Conservation (phyloP, 1,140 invertebrate species). For the Rhopalosiphum maidis region DNA sequence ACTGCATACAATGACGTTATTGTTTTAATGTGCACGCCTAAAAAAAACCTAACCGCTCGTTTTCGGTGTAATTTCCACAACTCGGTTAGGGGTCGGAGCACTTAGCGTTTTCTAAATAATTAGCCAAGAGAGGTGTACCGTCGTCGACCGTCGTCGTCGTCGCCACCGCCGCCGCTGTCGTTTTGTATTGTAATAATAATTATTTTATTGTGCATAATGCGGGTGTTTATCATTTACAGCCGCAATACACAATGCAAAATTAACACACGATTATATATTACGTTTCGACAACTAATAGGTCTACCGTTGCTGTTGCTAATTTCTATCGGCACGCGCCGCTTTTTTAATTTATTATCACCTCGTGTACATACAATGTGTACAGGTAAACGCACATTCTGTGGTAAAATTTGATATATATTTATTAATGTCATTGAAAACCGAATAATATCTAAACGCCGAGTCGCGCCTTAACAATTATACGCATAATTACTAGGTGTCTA, state of each 20-base stretch:
- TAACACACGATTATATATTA: slow-evolving; percentile 19
- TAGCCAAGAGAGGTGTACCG: background rate
- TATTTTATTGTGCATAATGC: slow-evolving; percentile 25
- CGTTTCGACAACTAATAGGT: background rate
- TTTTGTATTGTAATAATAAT: slow-evolving; percentile 23
- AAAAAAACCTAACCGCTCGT: background rate
- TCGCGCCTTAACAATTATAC: background rate
- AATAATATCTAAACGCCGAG: background rate
- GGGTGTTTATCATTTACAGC: slow-evolving; percentile 6
- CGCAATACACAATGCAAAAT: background rate
- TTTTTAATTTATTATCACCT: slow-evolving; percentile 18
- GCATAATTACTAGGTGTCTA: no score
- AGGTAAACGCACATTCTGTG: background rate
- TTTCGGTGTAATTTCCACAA: slow-evolving; percentile 6
- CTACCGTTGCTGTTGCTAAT: background rate
- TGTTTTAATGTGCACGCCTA: background rate
- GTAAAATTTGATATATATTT: background rate
- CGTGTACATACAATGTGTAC: background rate
- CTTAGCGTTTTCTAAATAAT: slow-evolving; percentile 38
- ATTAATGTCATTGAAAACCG: background rate
- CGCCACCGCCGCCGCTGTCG: background rate
- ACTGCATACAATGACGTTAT: background rate
- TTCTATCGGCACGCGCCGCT: background rate
- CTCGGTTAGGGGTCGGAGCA: background rate
- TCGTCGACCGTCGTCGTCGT: background rate